Conservation (phyloP, 2,888 invertebrate species). For the Sceliomorpha sp. region DNA sequence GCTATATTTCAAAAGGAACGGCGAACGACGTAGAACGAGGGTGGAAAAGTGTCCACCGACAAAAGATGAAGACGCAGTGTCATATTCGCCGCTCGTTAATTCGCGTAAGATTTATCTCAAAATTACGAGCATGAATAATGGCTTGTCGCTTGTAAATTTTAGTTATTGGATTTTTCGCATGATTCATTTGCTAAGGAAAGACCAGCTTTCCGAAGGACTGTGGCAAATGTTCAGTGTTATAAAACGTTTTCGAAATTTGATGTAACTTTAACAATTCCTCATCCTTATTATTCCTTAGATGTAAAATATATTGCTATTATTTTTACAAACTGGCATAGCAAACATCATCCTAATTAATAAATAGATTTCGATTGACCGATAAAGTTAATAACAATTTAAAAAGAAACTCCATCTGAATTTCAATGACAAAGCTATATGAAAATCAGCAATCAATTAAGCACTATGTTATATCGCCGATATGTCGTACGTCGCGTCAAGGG, state of each 20-base stretch:
- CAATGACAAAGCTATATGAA: conserved; percentile 31
- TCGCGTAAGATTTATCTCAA: conserved; percentile 73
- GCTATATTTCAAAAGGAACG: conserved; percentile 72
- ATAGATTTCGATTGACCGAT: too few relatives aligned
- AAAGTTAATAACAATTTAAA: too few relatives aligned
- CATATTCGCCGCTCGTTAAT: conserved; percentile 78
- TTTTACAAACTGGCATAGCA: too few relatives aligned
- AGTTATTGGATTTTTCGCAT: conserved; percentile 66
- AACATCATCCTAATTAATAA: too few relatives aligned
- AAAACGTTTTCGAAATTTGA: too few relatives aligned
- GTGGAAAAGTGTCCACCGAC: conserved; percentile 55
- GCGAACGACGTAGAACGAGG: conserved; percentile 53
- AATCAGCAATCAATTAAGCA: conserved; percentile 32
- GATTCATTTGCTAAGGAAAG: conserved; percentile 48
- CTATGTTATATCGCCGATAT: conserved; percentile 12
- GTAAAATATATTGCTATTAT: too few relatives aligned
- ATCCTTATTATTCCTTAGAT: too few relatives aligned
- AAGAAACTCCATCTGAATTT: conserved; percentile 18
- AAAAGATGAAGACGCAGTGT: conserved; percentile 70
- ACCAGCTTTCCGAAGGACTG: conserved; percentile 10
- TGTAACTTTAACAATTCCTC: too few relatives aligned
- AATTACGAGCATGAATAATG: conserved; percentile 70
- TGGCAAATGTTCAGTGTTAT: too few relatives aligned
- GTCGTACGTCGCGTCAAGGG: not conserved
- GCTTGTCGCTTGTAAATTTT: conserved; percentile 70